Evolutionary conservation across 2,888 invertebrate genomes (phyloP).

Genomic region (Selenia dentaria): DNA sequence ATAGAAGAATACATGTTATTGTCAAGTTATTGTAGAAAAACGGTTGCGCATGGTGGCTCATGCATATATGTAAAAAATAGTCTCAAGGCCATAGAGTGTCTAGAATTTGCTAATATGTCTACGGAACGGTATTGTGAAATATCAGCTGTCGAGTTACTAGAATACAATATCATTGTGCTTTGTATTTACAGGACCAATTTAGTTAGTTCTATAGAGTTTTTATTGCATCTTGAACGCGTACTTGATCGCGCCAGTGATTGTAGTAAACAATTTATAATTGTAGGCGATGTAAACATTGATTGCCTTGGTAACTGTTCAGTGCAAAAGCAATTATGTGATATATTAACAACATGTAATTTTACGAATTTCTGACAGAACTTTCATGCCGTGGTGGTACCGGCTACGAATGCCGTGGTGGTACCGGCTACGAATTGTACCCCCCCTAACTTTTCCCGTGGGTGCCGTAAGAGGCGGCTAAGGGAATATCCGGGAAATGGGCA

Average conservation of each 20-base stretch:
- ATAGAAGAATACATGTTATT: neutral
- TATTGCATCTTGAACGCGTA: neutral
- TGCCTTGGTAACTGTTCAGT: neutral
- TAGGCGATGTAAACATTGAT: neutral
- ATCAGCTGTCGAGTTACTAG: neutral
- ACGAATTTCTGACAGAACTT: too few relatives aligned
- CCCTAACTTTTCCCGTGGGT: too few relatives aligned
- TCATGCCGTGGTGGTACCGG: too few relatives aligned
- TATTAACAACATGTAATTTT: neutral
- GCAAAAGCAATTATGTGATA: neutral
- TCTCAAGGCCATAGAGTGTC: neutral
- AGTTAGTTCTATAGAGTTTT: neutral
- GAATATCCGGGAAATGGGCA: too few relatives aligned
- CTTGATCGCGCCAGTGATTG: neutral
- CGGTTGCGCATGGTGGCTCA: neutral
- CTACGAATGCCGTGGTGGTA: too few relatives aligned
- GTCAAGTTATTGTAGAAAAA: neutral
- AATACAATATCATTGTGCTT: neutral
- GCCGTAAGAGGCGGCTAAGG: too few relatives aligned
- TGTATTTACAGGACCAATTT: neutral
- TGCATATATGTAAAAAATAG: neutral
- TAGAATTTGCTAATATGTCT: neutral
- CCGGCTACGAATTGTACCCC: too few relatives aligned
- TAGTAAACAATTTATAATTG: neutral
- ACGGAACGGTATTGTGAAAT: neutral